Percentiles rank a stretch among this genome's conserved stretches.
phyloP scores from a whole-genome alignment of 2,113 vertebrate genomes.

The Hippocampus comes region DNA sequence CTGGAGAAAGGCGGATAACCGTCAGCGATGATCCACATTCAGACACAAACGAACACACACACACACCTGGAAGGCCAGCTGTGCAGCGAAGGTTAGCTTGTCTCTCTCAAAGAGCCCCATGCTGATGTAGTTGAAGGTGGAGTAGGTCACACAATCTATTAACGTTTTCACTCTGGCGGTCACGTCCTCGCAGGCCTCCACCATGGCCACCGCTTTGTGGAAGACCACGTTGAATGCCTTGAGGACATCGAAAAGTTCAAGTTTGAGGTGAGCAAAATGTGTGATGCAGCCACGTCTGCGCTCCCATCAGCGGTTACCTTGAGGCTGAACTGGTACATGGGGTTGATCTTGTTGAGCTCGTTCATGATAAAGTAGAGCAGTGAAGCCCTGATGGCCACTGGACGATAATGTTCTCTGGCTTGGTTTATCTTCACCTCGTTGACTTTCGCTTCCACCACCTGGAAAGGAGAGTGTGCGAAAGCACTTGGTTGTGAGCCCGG shows the following conservation, averaged over 20 bases:
- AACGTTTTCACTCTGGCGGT: conserved; percentile 68
- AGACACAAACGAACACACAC: background rate
- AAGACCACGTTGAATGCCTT: conserved; percentile 78
- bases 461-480: background rate
- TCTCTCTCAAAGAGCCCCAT: conserved; percentile 73
- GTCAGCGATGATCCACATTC: conserved; percentile 10
- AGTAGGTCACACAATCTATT: conserved; percentile 70
- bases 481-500: too few relatives aligned
- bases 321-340: conserved; percentile 82
- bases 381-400: conserved; percentile 75
- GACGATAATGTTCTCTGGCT: conserved; percentile 74
- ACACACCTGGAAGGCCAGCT: conserved; percentile 69
- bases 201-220: conserved; percentile 73
- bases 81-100: conserved; percentile 75
- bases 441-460: conserved; percentile 79
- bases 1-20: conserved; percentile 41
- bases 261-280: background rate
- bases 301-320: conserved; percentile 58
- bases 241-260: conserved; percentile 8
- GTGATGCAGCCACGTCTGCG: background rate
- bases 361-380: conserved; percentile 81
- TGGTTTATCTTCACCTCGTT: conserved; percentile 80
- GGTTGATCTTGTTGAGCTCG: conserved; percentile 82
- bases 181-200: conserved; percentile 66
- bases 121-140: conserved; percentile 76